Base-by-base conservation (phyloP, 1,140 invertebrate genomes). In the Eumeta japonica region DNA sequence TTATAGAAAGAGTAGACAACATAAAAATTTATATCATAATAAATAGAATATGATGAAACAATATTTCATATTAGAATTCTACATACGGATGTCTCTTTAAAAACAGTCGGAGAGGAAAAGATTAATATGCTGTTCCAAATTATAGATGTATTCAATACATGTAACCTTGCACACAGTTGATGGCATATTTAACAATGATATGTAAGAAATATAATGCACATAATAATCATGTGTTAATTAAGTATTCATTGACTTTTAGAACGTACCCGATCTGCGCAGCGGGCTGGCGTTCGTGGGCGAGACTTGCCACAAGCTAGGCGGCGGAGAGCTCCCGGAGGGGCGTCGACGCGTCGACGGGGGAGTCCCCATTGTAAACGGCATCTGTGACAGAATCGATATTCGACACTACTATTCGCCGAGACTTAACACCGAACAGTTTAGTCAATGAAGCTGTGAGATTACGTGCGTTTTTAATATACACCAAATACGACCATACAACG, bases 361-460 rank as follows among this genome's bases (percentile, higher is more conserved):
- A 28, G 91, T 92, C n/a, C 90, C 90, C 70, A 94, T 89, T 29
- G 85, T 85, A 73, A 94, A 94, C 58, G 93, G 90, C 32, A 92
- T 84, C 84, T 83, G 45, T 12, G 34, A 24, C 28, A 35, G 50
- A 43, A 41, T n/a, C n/a, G n/a, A n/a, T n/a, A n/a, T n/a, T n/a
- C n/a, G n/a, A n/a, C n/a, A n/a, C n/a, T n/a, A n/a, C n/a, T n/a
- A n/a, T n/a, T n/a, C n/a, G n/a, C n/a, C n/a, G n/a, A n/a, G n/a
- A n/a, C n/a, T n/a, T n/a, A n/a, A n/a, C n/a, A n/a, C n/a, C n/a
- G n/a, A n/a, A n/a, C n/a, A n/a, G n/a, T n/a, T n/a, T n/a, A n/a
- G n/a, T n/a, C n/a, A n/a, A n/a, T n/a, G n/a, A n/a, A n/a, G n/a
- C n/a, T n/a, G n/a, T n/a, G n/a, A n/a, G n/a, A 14, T 10, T 4